Base-by-base conservation (phyloP, 2,888 invertebrate genomes). In the Apamea monoglypha region DNA sequence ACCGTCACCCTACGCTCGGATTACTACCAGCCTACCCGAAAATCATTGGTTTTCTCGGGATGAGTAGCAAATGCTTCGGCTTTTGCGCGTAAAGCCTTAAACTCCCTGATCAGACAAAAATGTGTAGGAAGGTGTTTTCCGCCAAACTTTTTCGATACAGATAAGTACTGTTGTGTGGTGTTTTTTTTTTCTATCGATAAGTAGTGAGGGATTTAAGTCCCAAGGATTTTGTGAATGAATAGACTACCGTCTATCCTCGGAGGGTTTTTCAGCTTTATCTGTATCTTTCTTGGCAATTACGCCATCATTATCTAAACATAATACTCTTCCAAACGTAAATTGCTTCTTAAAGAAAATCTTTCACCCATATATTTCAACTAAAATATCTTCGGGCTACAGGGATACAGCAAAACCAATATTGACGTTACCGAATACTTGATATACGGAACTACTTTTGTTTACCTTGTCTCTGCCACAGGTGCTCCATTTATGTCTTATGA, bases 1-100 rank as follows among this genome's bases (percentile, higher is more conserved):
- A 70, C 76, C 92, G 44, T 14, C 71, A 71, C 81, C 83, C 91
- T 89, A 86, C 86, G 84, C 83, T 89, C 87, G 87, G 82, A 87
- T 84, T 80, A 82, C 80, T 66, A 64, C 61, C 69, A 74, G 69
- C 72, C 67, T 76, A 80, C 74, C 76, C 74, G 76, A 86, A 79
- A 79, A 73, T 85, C 84, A 81, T 88, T 81, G 74, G 75, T 82
- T 78, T 72, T 81, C 47, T 50, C 14, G 68, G 67, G 47, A 82
- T 74, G n/a, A 50, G 76, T 10, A 56, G 59, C 32, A 69, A 73
- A 74, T 47, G 70, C 56, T 71, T 79, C 70, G 56, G 64, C 21
- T 70, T 81, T 71, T 71, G 53, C 16, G 25, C 29, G 16, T 50
- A 83, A 72, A 72, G 61, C 70, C 29, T 71, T 78, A 61, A 81